Evolutionary conservation across 2,888 invertebrate species (phyloP), one percentile per base, ranked within the genome.

Genomic region (Drosophila nr. perissopoda): DNA sequence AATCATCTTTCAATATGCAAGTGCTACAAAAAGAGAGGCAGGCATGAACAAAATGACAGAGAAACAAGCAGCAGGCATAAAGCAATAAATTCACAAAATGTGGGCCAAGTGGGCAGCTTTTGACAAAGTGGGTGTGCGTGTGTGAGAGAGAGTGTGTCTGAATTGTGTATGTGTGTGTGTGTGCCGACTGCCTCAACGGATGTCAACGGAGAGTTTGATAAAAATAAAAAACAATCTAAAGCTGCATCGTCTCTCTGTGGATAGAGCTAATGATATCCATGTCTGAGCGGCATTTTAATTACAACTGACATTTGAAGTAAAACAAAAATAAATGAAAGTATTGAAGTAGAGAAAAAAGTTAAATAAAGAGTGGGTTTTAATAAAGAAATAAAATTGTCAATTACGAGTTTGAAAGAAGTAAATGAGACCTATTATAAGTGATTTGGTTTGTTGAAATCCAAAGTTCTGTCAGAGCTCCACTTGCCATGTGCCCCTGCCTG

Each of bases 41-140:
- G 29, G 49, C 31, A 10, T 31, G 33, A 49, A 49, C 10, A 11
- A 31, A 45, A 25, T 45, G 38, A 54, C 51, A 33, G 34, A 21
- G 25, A 45, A 33, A 51, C 25, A n/a, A 45, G 27, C 38, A 38
- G 18, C n/a, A 11, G 11, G 16, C 54, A 52, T 59, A 60, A 56
- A 54, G 36, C 42, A 18, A 57, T n/a, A 57, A 63, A 57, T 49
- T 73, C 48, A 63, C 31, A 42, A 68, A 66, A 72, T 66, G 65
- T 78, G 65, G 76, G 73, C 65, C 76, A 76, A 79, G 79, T 76
- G 72, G 58, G 48, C 74, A 77, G 60, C 56, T 56, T 61, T 51
- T 61, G 63, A 71, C 69, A 62, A 57, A 66, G 62, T 73, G 73
- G 54, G 56, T 58, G 68, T 42, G 38, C 40, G 29, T 29, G 18